phyloP scores from a whole-genome alignment of 1,140 invertebrate genomes.

The Augochlora pura region DNA sequence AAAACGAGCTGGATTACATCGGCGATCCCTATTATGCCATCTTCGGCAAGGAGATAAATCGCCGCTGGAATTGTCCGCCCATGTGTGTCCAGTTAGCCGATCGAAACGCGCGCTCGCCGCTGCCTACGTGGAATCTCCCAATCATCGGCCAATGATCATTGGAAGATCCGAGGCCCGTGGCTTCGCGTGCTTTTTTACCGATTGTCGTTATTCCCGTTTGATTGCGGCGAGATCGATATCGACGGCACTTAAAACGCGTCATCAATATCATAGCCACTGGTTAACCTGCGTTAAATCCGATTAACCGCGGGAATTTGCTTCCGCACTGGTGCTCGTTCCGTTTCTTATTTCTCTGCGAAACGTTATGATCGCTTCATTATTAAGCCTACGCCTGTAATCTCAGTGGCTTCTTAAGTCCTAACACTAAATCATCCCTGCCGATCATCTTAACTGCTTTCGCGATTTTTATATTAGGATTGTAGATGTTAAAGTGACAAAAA shows the following conservation, averaged over 20 bases:
- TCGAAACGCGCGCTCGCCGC: constrained; percentile 2
- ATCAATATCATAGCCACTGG: background rate
- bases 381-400: too few relatives aligned
- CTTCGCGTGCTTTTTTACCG: background rate
- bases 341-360: too few relatives aligned
- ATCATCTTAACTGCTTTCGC: too few relatives aligned
- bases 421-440: too few relatives aligned
- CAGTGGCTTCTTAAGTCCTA: too few relatives aligned
- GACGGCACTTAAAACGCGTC: background rate
- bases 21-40: constrained; percentile 15
- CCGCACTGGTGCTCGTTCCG: background rate
- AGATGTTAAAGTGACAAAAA: too few relatives aligned
- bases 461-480: too few relatives aligned
- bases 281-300: background rate
- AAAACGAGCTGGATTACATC: constrained; percentile 3
- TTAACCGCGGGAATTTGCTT: background rate
- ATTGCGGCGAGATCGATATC: background rate
- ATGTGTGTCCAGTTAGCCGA: constrained; percentile 7
- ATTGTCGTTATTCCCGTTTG: background rate
- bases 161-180: background rate
- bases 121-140: background rate
- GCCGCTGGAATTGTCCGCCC: constrained; percentile 16
- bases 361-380: too few relatives aligned
- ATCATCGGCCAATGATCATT: constrained; percentile 11
- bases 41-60: constrained; percentile 26